Evolutionary conservation across 2,113 vertebrate genomes (phyloP).

Genomic region (Leucopternis melanops): DNA sequence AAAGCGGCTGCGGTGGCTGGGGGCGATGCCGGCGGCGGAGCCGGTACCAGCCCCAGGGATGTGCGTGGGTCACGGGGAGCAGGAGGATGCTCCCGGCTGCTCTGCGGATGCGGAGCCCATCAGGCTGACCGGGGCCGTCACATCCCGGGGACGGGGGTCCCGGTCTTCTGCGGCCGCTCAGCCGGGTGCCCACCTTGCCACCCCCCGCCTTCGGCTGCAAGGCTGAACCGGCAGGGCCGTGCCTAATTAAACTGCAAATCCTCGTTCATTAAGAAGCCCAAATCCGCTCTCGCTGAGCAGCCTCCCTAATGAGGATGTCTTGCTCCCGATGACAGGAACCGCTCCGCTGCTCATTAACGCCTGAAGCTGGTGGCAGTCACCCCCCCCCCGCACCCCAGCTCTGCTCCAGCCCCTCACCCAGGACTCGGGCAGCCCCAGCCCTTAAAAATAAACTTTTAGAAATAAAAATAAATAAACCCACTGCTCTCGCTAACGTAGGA

Average conservation of each 20-base stretch:
- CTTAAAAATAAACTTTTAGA: not conserved
- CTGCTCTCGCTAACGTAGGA: not conserved
- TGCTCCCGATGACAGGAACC: not conserved
- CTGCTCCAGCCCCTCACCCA: not conserved
- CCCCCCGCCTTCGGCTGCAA: fast-evolving
- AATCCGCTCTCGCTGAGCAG: constrained; percentile 31
- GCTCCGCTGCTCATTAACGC: not conserved
- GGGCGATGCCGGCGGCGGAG: not conserved
- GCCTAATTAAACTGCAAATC: constrained; percentile 50
- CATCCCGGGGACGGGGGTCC: fast-evolving
- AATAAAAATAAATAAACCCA: not conserved
- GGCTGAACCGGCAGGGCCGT: not conserved
- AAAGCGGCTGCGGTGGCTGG: not conserved
- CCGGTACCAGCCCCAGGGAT: not conserved
- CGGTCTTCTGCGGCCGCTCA: not conserved
- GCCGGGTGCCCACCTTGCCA: not conserved
- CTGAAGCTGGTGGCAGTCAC: not conserved
- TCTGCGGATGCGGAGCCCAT: not conserved
- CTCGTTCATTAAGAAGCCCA: constrained; percentile 33
- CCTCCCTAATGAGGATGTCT: constrained; percentile 53
- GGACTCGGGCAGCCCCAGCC: not conserved
- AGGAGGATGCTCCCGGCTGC: not conserved
- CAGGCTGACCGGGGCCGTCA: not conserved
- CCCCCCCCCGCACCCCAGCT: not conserved
- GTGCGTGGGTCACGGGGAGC: fast-evolving